Evolutionary conservation across 1,140 invertebrate genomes (phyloP), one percentile per base, ranked within the genome.

Genomic region (Bombus waltoni): DNA sequence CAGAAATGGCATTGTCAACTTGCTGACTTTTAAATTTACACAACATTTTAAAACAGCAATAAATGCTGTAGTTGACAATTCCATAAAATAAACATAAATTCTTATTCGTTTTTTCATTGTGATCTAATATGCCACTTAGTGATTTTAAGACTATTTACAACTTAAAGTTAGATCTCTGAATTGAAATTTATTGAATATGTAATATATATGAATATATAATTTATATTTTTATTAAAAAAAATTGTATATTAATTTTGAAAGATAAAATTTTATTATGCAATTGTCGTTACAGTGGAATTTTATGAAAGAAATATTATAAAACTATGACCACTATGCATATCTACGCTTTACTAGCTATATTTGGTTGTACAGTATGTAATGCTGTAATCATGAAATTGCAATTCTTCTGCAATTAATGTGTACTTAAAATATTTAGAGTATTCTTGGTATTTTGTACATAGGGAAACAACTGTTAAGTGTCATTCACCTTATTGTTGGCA

Each of bases 401-500:
- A 47, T 53, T 32, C 32, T 81, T 86, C 70, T 35, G 77, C 44
- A 77, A 79, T 42, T 85, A 85, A 78, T 84, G 71, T 75, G 68
- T 79, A 84, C 59, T 82, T 71, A 40, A 91, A 86, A 68, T 68
- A 91, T 86, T 78, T 92, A 91, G 85, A 91, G 91, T 89, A 85
- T 88, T 87, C 91, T 91, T 92, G 91, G 83, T 93, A 91, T 90
- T 90, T 88, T 94, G 93, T 94, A 94, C 85, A 94, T 94, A 93
- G 87, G 87, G 87, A 90, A 83, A 87, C 88, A 76, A 91, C 92
- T 92, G 92, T 92, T 91, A 94, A 94, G 92, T 91, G 93, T 94
- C 92, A 92, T 88, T 93, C 90, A 93, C 88, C 92, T 91, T 94
- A 91, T 94, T 94, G 92, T 94, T 94, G 92, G 91, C 87, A 95